Evolutionary conservation across 53 echinoderm and acorn worm species (phyloP).

Genomic region (Crossaster papposus): DNA sequence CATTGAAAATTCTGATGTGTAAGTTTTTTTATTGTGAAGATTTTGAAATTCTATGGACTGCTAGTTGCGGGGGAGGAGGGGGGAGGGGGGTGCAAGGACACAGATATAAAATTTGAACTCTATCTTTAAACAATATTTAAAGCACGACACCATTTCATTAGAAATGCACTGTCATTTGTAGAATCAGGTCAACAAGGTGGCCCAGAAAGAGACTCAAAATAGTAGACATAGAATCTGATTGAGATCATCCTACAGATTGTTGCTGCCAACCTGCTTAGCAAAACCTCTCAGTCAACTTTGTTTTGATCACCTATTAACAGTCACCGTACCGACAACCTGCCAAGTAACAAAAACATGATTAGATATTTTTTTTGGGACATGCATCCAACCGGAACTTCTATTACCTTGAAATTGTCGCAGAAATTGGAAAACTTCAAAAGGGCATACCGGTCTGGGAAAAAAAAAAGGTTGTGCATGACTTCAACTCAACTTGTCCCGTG

Average conservation of each 20-base stretch:
- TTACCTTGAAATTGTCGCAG: background rate
- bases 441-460: background rate
- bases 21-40: too few species aligned
- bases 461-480: slow-evolving; percentile 6
- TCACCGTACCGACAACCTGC: background rate
- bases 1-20: too few species aligned
- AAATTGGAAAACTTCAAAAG: background rate
- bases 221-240: background rate
- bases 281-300: background rate
- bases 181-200: too few species aligned
- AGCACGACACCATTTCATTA: too few species aligned
- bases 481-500: background rate
- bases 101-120: too few species aligned
- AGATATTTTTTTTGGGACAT: background rate
- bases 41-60: too few species aligned
- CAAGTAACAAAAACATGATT: background rate
- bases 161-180: too few species aligned
- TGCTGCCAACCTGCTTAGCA: background rate
- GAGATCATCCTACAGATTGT: background rate
- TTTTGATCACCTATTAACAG: background rate
- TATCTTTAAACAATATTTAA: too few species aligned
- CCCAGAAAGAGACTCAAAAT: too few species aligned
- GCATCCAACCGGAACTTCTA: slow-evolving; percentile 1
- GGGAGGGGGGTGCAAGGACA: too few species aligned
- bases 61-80: too few species aligned